These are phyloP conservation scores for Epinephelus coioides DNA, from an alignment of 2,797 vertebrate genomes.

Conservation along the genomic window DNA sequence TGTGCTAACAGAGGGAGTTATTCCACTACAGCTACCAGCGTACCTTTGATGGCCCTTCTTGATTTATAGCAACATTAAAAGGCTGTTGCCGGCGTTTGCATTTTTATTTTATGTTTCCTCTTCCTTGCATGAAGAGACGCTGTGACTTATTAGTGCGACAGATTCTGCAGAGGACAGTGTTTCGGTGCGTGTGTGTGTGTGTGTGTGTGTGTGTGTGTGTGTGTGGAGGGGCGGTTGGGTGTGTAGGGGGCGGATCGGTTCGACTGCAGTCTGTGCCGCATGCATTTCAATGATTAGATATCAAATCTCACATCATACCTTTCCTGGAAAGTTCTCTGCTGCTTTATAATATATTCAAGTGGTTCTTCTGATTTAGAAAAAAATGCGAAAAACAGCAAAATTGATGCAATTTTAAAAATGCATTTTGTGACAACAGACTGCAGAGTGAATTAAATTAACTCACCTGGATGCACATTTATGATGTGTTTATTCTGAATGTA, in stretches of 20 bases:
- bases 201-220: not conserved
- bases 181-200: slow-evolving; percentile 14
- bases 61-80: slow-evolving; percentile 82
- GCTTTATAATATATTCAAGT: not conserved
- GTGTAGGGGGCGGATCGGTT: slow-evolving; percentile 42
- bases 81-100: slow-evolving; percentile 72
- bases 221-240: slow-evolving; percentile 18
- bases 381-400: not conserved
- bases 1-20: slow-evolving; percentile 52
- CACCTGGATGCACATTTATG: slow-evolving; percentile 8
- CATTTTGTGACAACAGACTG: slow-evolving; percentile 6
- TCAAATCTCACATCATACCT: slow-evolving; percentile 37
- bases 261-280: slow-evolving; percentile 52
- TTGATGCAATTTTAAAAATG: not conserved
- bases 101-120: slow-evolving; percentile 80
- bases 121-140: slow-evolving; percentile 69
- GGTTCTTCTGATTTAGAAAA: not conserved
- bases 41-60: slow-evolving; percentile 69
- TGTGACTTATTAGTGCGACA: slow-evolving; percentile 73
- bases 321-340: slow-evolving; percentile 30
- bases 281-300: slow-evolving; percentile 64
- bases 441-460: not conserved
- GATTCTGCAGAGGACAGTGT: slow-evolving; percentile 64
- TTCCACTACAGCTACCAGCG: slow-evolving; percentile 53
- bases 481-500: slow-evolving; percentile 11